Conservation (phyloP, 2,113 vertebrate species). For the Tachycineta bicolor region DNA sequence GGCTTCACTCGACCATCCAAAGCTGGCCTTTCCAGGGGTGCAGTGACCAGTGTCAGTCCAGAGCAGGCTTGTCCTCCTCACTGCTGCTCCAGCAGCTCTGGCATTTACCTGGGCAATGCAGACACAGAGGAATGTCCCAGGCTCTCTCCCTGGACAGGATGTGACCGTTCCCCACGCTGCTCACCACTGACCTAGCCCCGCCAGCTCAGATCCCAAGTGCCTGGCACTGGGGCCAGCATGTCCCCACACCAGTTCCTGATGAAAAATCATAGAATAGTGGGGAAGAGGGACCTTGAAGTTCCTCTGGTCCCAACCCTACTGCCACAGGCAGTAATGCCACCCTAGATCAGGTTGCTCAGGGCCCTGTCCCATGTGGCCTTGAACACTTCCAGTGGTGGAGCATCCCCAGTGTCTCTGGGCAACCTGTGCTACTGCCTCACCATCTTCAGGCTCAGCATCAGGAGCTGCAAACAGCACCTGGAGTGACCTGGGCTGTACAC, state of each 20-base stretch:
- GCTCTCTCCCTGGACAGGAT: not conserved
- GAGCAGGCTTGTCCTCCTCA: accelerated
- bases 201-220: not conserved
- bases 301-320: not conserved
- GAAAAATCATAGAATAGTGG: not conserved
- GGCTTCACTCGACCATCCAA: not conserved
- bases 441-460: not conserved
- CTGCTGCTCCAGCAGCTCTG: not conserved
- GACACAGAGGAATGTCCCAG: not conserved
- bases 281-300: not conserved
- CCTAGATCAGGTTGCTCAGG: not conserved
- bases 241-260: not conserved
- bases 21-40: not conserved
- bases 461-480: not conserved
- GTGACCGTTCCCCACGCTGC: not conserved
- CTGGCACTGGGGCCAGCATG: accelerated
- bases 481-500: not conserved
- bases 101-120: not conserved
- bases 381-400: not conserved
- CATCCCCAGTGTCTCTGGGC: not conserved
- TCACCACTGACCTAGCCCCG: not conserved
- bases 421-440: not conserved
- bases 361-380: not conserved
- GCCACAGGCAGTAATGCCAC: not conserved
- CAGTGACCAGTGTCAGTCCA: not conserved